A percentile compares a stretch with the other conserved stretches of the same genome.
Evolutionary conservation across 2,888 invertebrate genomes (phyloP).

Genomic region (Andricus curvator): DNA sequence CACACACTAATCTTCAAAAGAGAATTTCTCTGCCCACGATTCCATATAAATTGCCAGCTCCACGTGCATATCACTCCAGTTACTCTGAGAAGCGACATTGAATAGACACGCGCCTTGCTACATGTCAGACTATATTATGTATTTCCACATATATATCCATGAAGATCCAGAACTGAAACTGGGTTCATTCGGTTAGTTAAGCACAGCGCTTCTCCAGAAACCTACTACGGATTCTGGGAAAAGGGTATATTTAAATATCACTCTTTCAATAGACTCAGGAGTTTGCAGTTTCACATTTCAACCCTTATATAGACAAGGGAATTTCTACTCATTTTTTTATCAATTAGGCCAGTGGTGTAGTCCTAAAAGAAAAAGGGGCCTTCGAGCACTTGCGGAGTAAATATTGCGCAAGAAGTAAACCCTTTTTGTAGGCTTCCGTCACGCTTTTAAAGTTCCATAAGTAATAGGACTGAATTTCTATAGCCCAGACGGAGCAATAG

Average conservation of each 20-base stretch:
- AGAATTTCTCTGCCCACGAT: constrained; percentile 27
- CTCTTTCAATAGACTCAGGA: neutral
- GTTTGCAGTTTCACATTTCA: neutral
- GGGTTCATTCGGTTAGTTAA: constrained; percentile 29
- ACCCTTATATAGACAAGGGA: neutral
- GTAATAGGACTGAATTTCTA: too few species aligned
- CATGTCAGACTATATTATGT: constrained; percentile 10
- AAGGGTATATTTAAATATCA: neutral
- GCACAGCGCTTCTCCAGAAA: constrained; percentile 29
- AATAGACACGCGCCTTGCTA: constrained; percentile 31
- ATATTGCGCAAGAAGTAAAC: too few species aligned
- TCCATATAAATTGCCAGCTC: constrained; percentile 23
- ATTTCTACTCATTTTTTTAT: too few species aligned
- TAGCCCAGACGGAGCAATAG: too few species aligned
- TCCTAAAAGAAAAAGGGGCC: too few species aligned
- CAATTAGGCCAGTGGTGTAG: too few species aligned
- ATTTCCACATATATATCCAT: neutral
- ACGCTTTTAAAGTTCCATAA: too few species aligned
- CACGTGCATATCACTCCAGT: constrained; percentile 9
- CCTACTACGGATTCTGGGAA: neutral
- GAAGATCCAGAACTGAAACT: constrained; percentile 10
- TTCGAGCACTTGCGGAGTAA: too few species aligned
- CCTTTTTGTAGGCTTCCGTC: too few species aligned
- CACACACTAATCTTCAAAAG: constrained; percentile 17
- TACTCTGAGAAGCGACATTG: constrained; percentile 16